These are phyloP conservation scores for Orussus abietinus DNA, from an alignment of 1,140 invertebrate species.

Conservation along the genomic window DNA sequence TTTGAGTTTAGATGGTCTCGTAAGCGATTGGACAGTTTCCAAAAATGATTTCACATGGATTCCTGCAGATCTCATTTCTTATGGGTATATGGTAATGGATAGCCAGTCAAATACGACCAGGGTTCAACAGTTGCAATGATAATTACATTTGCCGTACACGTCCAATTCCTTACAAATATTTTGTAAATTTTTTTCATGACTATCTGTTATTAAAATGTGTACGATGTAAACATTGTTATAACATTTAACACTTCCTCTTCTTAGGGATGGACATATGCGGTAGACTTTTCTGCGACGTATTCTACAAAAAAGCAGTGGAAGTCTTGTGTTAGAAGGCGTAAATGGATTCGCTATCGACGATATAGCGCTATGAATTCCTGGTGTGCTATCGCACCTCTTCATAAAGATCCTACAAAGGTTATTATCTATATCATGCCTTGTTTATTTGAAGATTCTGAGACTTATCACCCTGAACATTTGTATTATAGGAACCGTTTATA, in stretches of 20 bases:
- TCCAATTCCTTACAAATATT: no score
- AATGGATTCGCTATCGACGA: constrained; percentile 82
- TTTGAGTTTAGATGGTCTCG: no score
- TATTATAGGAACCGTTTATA: constrained; percentile 68
- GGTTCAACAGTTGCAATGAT: no score
- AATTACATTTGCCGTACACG: no score
- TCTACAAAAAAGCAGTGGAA: constrained; percentile 81
- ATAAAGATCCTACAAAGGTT: constrained; percentile 81
- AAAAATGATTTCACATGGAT: no score
- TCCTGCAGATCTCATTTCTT: no score
- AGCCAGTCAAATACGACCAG: no score
- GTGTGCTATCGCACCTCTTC: constrained; percentile 83
- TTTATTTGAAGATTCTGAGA: constrained; percentile 1
- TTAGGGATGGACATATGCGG: constrained; percentile 87
- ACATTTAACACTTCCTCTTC: constrained; percentile 8
- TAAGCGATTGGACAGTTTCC: no score
- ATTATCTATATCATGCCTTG: background rate
- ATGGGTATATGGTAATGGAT: no score
- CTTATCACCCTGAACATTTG: background rate
- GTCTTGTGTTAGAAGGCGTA: constrained; percentile 82
- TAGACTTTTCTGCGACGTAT: constrained; percentile 88
- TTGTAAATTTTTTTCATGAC: no score
- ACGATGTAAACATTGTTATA: no score
- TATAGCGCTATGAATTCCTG: constrained; percentile 88
- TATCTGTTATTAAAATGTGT: no score